Evolutionary conservation across 2,797 vertebrate species (phyloP).

Genomic region (Sebastes vulpes): DNA sequence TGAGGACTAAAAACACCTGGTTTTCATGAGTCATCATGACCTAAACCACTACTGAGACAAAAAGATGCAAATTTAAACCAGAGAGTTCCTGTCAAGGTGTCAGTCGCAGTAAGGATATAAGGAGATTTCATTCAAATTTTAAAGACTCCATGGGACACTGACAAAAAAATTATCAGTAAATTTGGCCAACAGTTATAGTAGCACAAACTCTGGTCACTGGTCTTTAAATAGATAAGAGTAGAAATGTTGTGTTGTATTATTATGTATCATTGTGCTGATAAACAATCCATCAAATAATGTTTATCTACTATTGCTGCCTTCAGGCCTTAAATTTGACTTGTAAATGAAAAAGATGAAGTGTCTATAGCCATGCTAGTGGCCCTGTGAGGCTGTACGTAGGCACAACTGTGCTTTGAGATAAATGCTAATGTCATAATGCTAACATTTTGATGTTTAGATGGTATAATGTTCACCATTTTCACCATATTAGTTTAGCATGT

Average conservation of each 20-base stretch:
- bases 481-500: neutral
- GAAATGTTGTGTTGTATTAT: neutral
- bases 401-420: neutral
- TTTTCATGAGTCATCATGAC: neutral
- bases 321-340: neutral
- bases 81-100: neutral
- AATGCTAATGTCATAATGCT: neutral
- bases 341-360: neutral
- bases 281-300: neutral
- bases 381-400: neutral
- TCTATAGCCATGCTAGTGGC: neutral
- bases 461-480: neutral
- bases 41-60: neutral
- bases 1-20: neutral
- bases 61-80: neutral
- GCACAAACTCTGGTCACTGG: neutral
- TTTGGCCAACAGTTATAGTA: neutral
- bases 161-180: neutral
- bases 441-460: neutral
- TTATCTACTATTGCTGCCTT: neutral
- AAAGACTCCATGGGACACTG: neutral
- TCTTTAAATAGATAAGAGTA: neutral
- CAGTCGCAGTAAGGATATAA: neutral
- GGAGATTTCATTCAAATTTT: neutral
- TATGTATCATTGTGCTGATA: neutral